A percentile compares a stretch with the other conserved stretches of the same genome.
These are phyloP conservation scores for Phaethon lepturus DNA, from an alignment of 2,113 vertebrate species.

Conservation along the genomic window DNA sequence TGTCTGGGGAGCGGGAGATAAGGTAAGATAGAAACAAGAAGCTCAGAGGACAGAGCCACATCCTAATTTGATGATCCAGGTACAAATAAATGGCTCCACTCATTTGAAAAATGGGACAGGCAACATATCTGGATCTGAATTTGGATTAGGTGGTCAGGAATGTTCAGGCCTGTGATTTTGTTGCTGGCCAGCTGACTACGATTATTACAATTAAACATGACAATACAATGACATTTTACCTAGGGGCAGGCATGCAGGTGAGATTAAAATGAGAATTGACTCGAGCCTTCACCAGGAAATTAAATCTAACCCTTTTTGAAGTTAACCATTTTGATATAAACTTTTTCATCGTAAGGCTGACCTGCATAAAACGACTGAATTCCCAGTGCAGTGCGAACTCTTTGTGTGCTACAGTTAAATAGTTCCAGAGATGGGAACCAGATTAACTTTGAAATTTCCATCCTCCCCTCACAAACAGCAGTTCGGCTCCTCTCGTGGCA, in stretches of 20 bases:
- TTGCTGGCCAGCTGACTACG: constrained; percentile 5
- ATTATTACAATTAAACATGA: constrained; percentile 46
- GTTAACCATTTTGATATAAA: constrained; percentile 60
- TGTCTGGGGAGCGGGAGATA: constrained; percentile 47
- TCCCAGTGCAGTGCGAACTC: background rate
- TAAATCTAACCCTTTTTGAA: constrained; percentile 59
- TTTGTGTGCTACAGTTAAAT: constrained; percentile 46
- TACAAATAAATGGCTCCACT: constrained; percentile 27
- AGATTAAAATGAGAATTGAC: constrained; percentile 57
- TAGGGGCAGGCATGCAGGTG: constrained; percentile 9
- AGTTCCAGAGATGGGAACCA: constrained; percentile 41
- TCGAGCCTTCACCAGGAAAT: constrained; percentile 31
- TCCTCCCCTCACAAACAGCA: constrained; percentile 7
- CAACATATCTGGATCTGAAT: constrained; percentile 13
- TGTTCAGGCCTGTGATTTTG: constrained; percentile 27
- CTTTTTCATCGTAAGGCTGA: constrained; percentile 41
- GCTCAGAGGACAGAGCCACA: background rate
- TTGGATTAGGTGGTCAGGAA: constrained; percentile 36
- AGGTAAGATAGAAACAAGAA: constrained; percentile 48
- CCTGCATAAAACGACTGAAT: constrained; percentile 38
- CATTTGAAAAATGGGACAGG: constrained; percentile 11
- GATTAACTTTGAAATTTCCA: constrained; percentile 47
- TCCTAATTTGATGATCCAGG: constrained; percentile 44
- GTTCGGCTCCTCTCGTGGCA: background rate
- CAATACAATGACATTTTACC: constrained; percentile 64